Evolutionary conservation across 2,113 vertebrate genomes (phyloP).

Genomic region (Myrmecobius fasciatus): DNA sequence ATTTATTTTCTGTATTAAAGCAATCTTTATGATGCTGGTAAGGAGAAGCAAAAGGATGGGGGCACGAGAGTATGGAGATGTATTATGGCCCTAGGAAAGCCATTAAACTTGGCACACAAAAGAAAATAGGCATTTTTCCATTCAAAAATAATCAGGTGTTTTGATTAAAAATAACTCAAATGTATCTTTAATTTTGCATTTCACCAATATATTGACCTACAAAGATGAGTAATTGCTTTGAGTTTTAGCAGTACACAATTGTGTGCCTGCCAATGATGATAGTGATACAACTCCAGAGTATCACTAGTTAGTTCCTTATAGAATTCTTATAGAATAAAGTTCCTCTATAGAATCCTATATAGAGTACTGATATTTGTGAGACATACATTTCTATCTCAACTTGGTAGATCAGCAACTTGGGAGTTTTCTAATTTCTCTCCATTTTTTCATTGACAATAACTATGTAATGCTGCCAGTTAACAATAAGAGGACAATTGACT

Average conservation of each 20-base stretch:
- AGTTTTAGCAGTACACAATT: neutral
- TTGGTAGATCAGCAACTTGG: neutral
- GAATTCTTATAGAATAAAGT: no score
- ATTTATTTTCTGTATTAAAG: neutral
- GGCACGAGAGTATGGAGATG: neutral
- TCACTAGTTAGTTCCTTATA: neutral
- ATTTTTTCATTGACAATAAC: slow-evolving; percentile 21
- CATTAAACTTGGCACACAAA: slow-evolving; percentile 1
- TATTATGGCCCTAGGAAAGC: neutral
- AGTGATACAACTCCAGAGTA: neutral
- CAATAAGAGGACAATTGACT: neutral
- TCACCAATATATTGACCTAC: neutral
- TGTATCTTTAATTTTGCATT: slow-evolving; percentile 36
- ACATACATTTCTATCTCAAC: neutral
- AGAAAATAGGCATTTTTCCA: neutral
- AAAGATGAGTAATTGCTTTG: slow-evolving; percentile 11
- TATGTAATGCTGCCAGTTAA: slow-evolving; percentile 26
- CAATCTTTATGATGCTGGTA: neutral
- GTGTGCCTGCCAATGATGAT: neutral
- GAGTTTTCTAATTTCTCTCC: neutral
- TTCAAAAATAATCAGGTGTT: slow-evolving; percentile 9
- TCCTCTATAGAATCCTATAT: no score
- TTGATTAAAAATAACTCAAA: neutral
- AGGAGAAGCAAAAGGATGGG: neutral
- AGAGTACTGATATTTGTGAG: neutral